Evolutionary conservation across 2,888 invertebrate species (phyloP), one percentile per base, ranked within the genome.

Genomic region (Furcula furcula): DNA sequence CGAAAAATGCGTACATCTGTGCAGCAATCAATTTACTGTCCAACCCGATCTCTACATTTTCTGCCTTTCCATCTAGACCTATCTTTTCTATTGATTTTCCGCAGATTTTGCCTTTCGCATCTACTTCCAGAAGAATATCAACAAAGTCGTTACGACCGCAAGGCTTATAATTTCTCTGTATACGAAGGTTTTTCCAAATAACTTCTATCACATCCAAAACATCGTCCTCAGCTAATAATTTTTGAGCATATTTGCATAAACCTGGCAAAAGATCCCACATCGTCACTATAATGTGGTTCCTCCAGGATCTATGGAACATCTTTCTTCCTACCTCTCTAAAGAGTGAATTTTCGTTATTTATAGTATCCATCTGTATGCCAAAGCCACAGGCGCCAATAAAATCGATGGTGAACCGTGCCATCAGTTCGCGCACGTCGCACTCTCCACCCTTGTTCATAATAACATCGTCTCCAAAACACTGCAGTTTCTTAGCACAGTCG

Each of bases 401-500:
- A 12, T 74, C 74, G 0, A 69, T 74, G 0, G 71, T 67, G 31
- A 61, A 74, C 5, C 70, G 48, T 0, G 71, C 71, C 74, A 75
- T 72, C 1, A 75, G 39, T 2, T 75, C 76, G 0, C 68, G 43
- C 0, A 46, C 59, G 28, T 74, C 60, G n/a, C n/a, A n/a, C n/a
- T n/a, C 9, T 2, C 23, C 9, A 10, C 2, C 5, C 21, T 13
- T 15, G 22, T 25, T 5, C 9, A 7, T 13, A 7, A 68, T 63
- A 7, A 66, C 58, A 0, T 44, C 55, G 5, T 67, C 72, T 1
- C 71, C 64, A 0, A 66, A 42, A 0, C 13, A 23, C 10, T 73
- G 59, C 15, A 82, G 41, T 39, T 76, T 81, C 29, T 76, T 71
- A 0, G 85, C 71, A 30, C 82, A 75, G 7, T 71, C 58, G 10